Base-by-base conservation (phyloP, 2,888 invertebrate species). In the Halictus quadricinctus region DNA sequence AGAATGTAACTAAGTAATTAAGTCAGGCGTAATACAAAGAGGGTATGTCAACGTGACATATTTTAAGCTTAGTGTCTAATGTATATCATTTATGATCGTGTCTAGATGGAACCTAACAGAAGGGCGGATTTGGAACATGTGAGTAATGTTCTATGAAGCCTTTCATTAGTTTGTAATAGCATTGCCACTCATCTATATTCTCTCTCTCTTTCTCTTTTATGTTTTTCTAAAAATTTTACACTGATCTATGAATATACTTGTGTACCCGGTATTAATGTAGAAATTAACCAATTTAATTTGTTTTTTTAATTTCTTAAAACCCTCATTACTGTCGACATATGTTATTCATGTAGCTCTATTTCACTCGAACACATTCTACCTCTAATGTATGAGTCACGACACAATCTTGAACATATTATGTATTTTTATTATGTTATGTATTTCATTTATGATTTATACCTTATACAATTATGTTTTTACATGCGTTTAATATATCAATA, bases 41-140 rank as follows among this genome's bases (percentile, higher is more conserved):
- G 79, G 80, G 75, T 43, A 84, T 21, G 66, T 78, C 54, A 60
- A 70, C 72, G 5, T 46, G 72, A 21, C 60, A 21, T 70, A 58
- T 46, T 50, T 72, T 73, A 21, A 25, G 74, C 79, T 58, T 72
- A 76, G 80, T 76, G 12, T 72, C 78, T 88, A 84, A 87, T 83
- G 79, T 79, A 36, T 43, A 72, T 79, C 80, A 84, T 88, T 91
- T 89, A 86, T 89, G 91, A 92, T 93, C 94, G 93, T 93, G 92
- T 95, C 93, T 95, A 97, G 97, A 97, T 97, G 97, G 97, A 97
- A 96, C 97, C 97, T 93, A 97, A 97, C 96, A 96, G 97, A 95
- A 97, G 96, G 95, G 96, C 96, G 93, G 97, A 97, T 95, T 96
- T 96, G 95, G 97, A 97, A 95, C 96, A 97, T 96, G 97, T 97